Evolutionary conservation across 2,888 invertebrate genomes (phyloP).

Genomic region (Mesorhabditis belari): DNA sequence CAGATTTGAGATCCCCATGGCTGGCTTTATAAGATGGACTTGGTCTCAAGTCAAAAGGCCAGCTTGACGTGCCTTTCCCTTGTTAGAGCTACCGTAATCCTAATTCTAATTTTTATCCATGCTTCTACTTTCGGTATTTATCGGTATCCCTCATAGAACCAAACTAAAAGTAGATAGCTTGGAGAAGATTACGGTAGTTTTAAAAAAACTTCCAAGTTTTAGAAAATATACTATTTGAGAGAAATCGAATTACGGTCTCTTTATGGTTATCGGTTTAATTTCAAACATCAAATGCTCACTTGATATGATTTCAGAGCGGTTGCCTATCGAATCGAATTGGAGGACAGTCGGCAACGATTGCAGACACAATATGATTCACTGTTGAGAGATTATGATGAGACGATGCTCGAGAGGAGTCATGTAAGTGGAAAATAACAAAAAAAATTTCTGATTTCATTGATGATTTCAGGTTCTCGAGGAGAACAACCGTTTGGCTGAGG

Average conservation of each 20-base stretch:
- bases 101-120: too few species aligned
- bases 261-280: too few species aligned
- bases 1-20: too few species aligned
- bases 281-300: too few species aligned
- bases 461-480: conserved; percentile 1
- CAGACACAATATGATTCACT: conserved; percentile 24
- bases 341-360: conserved; percentile 22
- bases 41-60: too few species aligned
- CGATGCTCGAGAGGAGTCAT: conserved; percentile 35
- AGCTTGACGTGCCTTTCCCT: too few species aligned
- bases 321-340: conserved; percentile 29
- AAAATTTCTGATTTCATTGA: neutral
- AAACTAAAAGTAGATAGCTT: too few species aligned
- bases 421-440: neutral
- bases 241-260: neutral
- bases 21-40: too few species aligned
- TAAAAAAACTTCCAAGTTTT: too few species aligned
- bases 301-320: conserved; percentile 23
- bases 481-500: conserved; percentile 29
- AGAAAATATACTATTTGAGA: conserved; percentile 6
- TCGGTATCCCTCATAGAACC: too few species aligned
- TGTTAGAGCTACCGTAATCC: too few species aligned
- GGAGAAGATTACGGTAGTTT: neutral
- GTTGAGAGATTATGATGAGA: conserved; percentile 35
- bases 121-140: too few species aligned